phyloP scores from a whole-genome alignment of 2,888 invertebrate species.

The Chelonus formosanus region DNA sequence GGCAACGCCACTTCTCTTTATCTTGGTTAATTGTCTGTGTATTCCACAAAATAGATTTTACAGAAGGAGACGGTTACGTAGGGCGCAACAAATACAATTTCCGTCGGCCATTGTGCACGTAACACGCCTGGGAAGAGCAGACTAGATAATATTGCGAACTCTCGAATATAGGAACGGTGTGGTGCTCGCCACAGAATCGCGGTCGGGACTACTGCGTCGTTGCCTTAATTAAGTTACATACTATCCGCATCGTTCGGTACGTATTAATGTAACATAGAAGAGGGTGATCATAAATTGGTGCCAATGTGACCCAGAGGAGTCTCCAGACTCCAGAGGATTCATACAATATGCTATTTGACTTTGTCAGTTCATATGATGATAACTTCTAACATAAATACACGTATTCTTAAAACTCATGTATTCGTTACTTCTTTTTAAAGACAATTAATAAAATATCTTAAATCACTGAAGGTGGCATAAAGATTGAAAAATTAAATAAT shows the following conservation, averaged over 20 bases:
- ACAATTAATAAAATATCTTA: too few species aligned
- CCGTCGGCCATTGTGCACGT: constrained; percentile 55
- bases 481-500: too few species aligned
- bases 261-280: constrained; percentile 61
- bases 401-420: too few species aligned
- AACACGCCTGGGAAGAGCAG: constrained; percentile 46
- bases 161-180: constrained; percentile 52
- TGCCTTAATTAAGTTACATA: constrained; percentile 66
- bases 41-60: constrained; percentile 44
- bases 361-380: background rate
- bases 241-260: constrained; percentile 57
- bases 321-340: constrained; percentile 16
- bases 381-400: too few species aligned
- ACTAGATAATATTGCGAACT: constrained; percentile 60
- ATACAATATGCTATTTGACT: constrained; percentile 18
- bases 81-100: constrained; percentile 61
- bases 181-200: constrained; percentile 58
- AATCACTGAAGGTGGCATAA: too few species aligned
- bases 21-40: constrained; percentile 35
- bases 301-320: constrained; percentile 47
- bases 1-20: constrained; percentile 17
- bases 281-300: constrained; percentile 59
- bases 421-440: too few species aligned
- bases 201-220: constrained; percentile 61
- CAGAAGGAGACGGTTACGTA: constrained; percentile 44